These are phyloP conservation scores for Leptinotarsa defecta DNA, from an alignment of 1,140 invertebrate species.

Conservation along the genomic window DNA sequence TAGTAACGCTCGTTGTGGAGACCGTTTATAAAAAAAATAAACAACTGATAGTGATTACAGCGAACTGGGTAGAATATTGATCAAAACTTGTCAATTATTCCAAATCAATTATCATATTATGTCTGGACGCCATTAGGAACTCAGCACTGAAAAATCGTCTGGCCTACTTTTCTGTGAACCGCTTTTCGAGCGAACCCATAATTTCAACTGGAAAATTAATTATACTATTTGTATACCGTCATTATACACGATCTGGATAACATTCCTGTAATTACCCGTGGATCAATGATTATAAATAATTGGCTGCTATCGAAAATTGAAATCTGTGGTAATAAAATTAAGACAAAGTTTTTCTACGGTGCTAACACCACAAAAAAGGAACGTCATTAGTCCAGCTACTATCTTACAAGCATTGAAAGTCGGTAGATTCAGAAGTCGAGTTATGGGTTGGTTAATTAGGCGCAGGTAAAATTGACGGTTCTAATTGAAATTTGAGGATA, in stretches of 20 bases:
- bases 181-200: neutral
- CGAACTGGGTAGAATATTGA: too few species aligned
- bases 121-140: too few species aligned
- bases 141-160: too few species aligned
- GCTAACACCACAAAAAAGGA: neutral
- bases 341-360: neutral
- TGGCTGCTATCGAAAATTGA: conserved; percentile 18
- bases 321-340: conserved; percentile 5
- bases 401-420: conserved; percentile 1
- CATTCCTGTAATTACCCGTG: conserved; percentile 12
- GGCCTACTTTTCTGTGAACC: too few species aligned
- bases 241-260: conserved; percentile 7
- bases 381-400: neutral
- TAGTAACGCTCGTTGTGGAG: too few species aligned
- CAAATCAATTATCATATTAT: too few species aligned
- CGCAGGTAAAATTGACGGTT: conserved; percentile 2
- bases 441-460: neutral
- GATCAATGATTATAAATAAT: conserved; percentile 15
- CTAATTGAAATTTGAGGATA: neutral
- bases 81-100: too few species aligned
- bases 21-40: too few species aligned
- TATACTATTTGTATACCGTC: conserved; percentile 15
- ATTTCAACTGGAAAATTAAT: conserved; percentile 11
- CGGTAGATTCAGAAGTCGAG: neutral
- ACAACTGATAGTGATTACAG: too few species aligned